These are phyloP conservation scores for Montipora cactus DNA, from an alignment of 64 coral and sea anemone genomes.

Conservation along the genomic window DNA sequence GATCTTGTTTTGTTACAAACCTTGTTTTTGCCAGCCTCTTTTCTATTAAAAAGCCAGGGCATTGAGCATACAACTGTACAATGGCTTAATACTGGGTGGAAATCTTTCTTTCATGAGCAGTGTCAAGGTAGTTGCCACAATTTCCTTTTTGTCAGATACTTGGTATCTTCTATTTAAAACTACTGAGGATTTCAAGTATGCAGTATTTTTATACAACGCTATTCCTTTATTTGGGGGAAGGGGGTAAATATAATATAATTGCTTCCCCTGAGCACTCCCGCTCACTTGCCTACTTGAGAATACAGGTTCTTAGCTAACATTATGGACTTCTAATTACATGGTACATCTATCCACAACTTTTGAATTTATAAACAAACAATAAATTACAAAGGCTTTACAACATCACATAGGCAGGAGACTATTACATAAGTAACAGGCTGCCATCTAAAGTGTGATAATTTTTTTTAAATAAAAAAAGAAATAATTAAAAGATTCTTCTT, in stretches of 20 bases:
- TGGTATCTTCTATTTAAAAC: constrained; percentile 7
- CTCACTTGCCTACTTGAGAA: constrained; percentile 5
- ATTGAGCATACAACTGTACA: background rate
- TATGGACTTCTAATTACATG: constrained; percentile 15
- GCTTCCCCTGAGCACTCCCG: background rate
- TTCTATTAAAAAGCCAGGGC: constrained; percentile 1
- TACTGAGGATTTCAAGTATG: constrained; percentile 15
- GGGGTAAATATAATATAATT: constrained; percentile 16
- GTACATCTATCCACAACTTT: background rate
- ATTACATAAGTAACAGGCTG: too few species aligned
- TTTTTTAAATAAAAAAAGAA: too few species aligned
- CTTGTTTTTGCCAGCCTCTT: constrained; percentile 9
- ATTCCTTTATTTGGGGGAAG: background rate
- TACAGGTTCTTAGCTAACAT: background rate
- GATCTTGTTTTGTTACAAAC: background rate
- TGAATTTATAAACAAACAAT: constrained; percentile 9
- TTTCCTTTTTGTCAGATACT: background rate
- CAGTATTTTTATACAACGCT: constrained; percentile 8
- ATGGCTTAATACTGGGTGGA: constrained; percentile 1
- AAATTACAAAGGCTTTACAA: background rate
- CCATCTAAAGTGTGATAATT: too few species aligned
- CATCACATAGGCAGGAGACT: background rate
- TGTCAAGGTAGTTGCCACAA: background rate
- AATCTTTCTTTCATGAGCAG: constrained; percentile 1
- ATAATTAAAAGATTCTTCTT: too few species aligned